Evolutionary conservation across 1,140 invertebrate species (phyloP), one percentile per base, ranked within the genome.

Genomic region (Ostrea edulis): DNA sequence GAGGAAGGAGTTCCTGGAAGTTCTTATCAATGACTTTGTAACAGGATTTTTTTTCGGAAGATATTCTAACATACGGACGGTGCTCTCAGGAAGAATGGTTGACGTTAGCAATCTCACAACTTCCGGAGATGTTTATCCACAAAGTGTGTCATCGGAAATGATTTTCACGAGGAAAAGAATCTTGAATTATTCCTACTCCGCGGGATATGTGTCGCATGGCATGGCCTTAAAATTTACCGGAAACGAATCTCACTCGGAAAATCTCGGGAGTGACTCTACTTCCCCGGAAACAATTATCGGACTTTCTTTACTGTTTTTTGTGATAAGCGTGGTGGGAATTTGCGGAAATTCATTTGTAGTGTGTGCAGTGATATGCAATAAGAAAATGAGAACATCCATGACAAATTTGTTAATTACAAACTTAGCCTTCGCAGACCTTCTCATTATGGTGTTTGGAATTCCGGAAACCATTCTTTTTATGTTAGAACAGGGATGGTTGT

Each of bases 381-480:
- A 84, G 51, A 92, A 92, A 84, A 92, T 92, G 92, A 81, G 92
- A 58, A 91, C 89, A 4, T 92, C 91, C 22, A 91, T 92, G 89
- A 92, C 92, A 12, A 92, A 92, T 71, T 87, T 92, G 55, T 84
- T 92, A 0, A 92, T 92, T 44, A 92, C 90, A 14, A 92, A 92
- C 68, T 58, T 92, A 3, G 91, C 91, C 0, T 77, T 94, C 9
- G 94, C 94, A 52, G 95, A 95, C 55, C 89, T 95, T 2, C 84
- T 94, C 8, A 94, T 95, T 22, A 93, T 95, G 94, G 51, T 95
- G 0, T 92, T 94, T 17, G 95, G 94, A 12, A 90, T 95, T 25
- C 94, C 94, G 3, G 95, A 95, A 77, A 95, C 95, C 54, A 90
- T 94, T 0, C 93, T 93, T 89, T 95, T 95, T 86, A 95, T 95